A percentile compares a stretch with the other conserved stretches of the same genome.
These are phyloP conservation scores for Drosophila trapezifrons DNA, from an alignment of 1,140 invertebrate genomes.

Conservation along the genomic window DNA sequence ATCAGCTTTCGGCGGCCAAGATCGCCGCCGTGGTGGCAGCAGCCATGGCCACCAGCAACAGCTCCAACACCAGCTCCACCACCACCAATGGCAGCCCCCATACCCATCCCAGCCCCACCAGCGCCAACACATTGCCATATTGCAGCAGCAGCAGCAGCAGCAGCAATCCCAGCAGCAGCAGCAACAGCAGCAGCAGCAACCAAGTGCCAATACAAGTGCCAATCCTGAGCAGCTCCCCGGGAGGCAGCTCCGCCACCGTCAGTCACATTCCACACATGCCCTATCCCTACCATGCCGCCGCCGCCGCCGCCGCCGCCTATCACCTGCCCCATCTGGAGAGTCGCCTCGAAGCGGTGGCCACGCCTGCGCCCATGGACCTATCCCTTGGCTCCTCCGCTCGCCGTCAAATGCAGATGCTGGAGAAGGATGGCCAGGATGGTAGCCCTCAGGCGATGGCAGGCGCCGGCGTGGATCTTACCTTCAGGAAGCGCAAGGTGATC, in stretches of 20 bases:
- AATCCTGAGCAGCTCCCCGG: conserved; percentile 53
- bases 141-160: conserved; percentile 15
- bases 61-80: not conserved
- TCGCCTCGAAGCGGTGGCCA: conserved; percentile 47
- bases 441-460: conserved; percentile 9
- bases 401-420: conserved; percentile 48
- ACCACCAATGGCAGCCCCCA: conserved; percentile 18
- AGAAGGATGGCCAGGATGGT: conserved; percentile 34
- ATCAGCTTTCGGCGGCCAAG: conserved; percentile 43
- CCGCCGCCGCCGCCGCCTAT: conserved; percentile 13
- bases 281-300: conserved; percentile 20
- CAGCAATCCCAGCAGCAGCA: conserved; percentile 19
- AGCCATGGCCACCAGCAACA: conserved; percentile 46
- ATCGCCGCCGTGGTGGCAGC: conserved; percentile 51
- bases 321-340: conserved; percentile 22
- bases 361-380: conserved; percentile 72
- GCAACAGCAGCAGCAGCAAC: conserved; percentile 35
- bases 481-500: conserved; percentile 72
- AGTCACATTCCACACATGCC: conserved; percentile 61
- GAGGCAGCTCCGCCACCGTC: conserved; percentile 22
- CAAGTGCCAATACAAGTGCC: conserved; percentile 55
- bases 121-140: conserved; percentile 39
- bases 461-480: conserved; percentile 70
- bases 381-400: conserved; percentile 67
- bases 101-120: conserved; percentile 32